Percentiles rank a stretch among this genome's conserved stretches.
phyloP scores from a whole-genome alignment of 2,113 vertebrate genomes.

The Mobula hypostoma region DNA sequence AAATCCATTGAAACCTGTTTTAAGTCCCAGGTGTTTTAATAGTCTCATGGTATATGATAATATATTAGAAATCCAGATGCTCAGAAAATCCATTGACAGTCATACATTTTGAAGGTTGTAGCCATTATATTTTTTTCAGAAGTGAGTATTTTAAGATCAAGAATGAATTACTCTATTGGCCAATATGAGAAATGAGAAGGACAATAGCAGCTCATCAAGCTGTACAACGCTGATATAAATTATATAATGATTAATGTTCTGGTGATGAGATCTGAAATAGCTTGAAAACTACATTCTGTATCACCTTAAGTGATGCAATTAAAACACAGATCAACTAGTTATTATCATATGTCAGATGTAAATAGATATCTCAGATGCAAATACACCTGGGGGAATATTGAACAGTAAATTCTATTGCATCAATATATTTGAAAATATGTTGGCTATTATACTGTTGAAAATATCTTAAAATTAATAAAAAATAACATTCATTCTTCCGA shows the following conservation, averaged over 20 bases:
- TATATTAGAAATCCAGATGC: neutral
- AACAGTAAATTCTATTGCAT: neutral
- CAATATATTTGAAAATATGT: neutral
- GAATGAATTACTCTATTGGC: neutral
- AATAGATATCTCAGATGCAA: neutral
- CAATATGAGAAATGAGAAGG: neutral
- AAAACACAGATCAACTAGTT: neutral
- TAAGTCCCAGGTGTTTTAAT: neutral
- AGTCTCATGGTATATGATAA: neutral
- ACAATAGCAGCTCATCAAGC: neutral
- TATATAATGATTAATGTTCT: neutral
- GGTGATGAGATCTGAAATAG: neutral
- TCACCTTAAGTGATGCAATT: neutral
- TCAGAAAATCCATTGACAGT: neutral
- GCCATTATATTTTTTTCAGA: neutral
- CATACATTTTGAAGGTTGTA: neutral
- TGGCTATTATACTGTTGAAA: neutral
- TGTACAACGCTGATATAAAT: neutral
- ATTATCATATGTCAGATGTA: neutral
- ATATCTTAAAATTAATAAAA: neutral
- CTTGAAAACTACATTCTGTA: conserved; percentile 15
- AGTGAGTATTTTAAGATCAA: neutral
- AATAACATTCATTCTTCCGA: neutral
- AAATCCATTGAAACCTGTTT: conserved; percentile 22
- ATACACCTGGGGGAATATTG: too few species aligned